Evolutionary conservation across 1,140 invertebrate genomes (phyloP).

Genomic region (Drosophila bocqueti): DNA sequence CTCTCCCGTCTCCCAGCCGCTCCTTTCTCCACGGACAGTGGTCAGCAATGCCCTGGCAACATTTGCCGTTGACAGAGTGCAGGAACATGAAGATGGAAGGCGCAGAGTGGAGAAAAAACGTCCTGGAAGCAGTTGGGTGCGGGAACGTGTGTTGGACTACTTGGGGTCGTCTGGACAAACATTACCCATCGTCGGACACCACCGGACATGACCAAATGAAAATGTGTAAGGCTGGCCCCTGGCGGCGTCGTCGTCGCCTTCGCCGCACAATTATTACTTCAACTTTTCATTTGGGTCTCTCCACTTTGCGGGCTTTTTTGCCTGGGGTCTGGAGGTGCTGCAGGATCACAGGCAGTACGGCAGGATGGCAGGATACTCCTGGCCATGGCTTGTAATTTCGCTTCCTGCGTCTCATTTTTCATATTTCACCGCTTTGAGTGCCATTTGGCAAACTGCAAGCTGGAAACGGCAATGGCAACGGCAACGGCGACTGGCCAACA

Average conservation of each 20-base stretch:
- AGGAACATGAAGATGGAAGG: slow-evolving; percentile 38
- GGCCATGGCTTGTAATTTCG: slow-evolving; percentile 64
- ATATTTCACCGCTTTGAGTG: slow-evolving; percentile 75
- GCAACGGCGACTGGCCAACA: slow-evolving; percentile 63
- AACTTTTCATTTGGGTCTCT: slow-evolving; percentile 74
- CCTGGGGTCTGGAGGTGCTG: slow-evolving; percentile 69
- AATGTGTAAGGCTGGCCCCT: slow-evolving; percentile 71
- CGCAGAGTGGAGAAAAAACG: slow-evolving; percentile 28
- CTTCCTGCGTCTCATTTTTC: slow-evolving; percentile 80
- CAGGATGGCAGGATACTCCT: slow-evolving; percentile 60
- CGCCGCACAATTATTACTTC: slow-evolving; percentile 74
- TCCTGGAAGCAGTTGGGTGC: slow-evolving; percentile 29
- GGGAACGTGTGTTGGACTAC: slow-evolving; percentile 59
- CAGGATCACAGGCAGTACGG: slow-evolving; percentile 44
- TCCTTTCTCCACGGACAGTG: slow-evolving; percentile 24
- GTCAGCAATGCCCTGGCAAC: slow-evolving; percentile 60
- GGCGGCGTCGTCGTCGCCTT: slow-evolving; percentile 35
- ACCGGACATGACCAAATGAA: slow-evolving; percentile 82
- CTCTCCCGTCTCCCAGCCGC: slow-evolving; percentile 1
- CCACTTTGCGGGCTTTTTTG: slow-evolving; percentile 39
- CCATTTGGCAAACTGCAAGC: slow-evolving; percentile 69
- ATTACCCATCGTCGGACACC: slow-evolving; percentile 63
- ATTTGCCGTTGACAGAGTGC: slow-evolving; percentile 76
- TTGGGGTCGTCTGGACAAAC: slow-evolving; percentile 85
- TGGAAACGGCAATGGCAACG: slow-evolving; percentile 36